Evolutionary conservation across 1,140 invertebrate genomes (phyloP).

Genomic region (Drosophila ficusphila): DNA sequence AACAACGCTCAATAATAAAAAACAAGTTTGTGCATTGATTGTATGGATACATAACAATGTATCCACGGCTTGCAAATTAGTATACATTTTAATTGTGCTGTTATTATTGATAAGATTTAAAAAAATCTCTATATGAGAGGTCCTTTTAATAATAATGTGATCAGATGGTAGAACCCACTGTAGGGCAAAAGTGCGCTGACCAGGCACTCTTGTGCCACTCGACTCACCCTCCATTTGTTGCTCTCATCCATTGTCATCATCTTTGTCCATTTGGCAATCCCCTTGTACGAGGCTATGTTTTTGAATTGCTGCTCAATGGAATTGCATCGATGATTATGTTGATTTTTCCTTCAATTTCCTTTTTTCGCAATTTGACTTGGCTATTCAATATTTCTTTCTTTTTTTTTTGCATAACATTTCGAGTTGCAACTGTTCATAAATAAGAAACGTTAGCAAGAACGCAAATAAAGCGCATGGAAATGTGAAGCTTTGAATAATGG

Average conservation of each 20-base stretch:
- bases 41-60: too few species aligned
- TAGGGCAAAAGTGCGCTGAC: slow-evolving; percentile 14
- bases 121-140: too few species aligned
- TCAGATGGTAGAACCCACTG: background rate
- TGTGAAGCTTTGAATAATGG: slow-evolving; percentile 74
- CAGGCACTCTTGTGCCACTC: slow-evolving; percentile 2
- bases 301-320: slow-evolving; percentile 78
- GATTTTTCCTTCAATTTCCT: slow-evolving; percentile 48
- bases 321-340: slow-evolving; percentile 81
- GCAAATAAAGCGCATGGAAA: slow-evolving; percentile 61
- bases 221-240: background rate
- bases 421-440: slow-evolving; percentile 62
- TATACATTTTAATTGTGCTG: too few species aligned
- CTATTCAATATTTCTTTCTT: slow-evolving; percentile 49
- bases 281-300: slow-evolving; percentile 56
- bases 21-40: too few species aligned
- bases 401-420: slow-evolving; percentile 1
- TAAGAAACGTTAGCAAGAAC: slow-evolving; percentile 42
- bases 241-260: slow-evolving; percentile 58
- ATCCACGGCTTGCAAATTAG: too few species aligned
- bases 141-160: too few species aligned
- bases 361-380: slow-evolving; percentile 36
- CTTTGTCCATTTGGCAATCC: slow-evolving; percentile 40
- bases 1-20: too few species aligned
- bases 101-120: too few species aligned